A percentile compares a stretch with the other conserved stretches of the same genome.
Evolutionary conservation across 2,113 vertebrate species (phyloP).

Genomic region (Mixornis gularis): DNA sequence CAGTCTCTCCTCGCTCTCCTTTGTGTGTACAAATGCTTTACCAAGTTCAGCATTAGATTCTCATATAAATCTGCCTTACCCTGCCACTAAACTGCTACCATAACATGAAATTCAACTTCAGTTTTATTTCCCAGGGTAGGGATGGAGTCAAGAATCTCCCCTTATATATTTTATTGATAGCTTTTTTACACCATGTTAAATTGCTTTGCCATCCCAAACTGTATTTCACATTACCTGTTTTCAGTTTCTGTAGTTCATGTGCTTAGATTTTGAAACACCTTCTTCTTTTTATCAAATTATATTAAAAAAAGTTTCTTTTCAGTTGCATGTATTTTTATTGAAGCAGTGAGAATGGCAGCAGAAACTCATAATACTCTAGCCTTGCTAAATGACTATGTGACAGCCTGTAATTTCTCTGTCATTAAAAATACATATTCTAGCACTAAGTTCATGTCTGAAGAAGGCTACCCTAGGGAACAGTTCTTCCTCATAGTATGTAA

Average conservation of each 20-base stretch:
- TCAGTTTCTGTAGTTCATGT: background rate
- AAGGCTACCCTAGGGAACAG: background rate
- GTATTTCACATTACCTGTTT: background rate
- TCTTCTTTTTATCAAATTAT: background rate
- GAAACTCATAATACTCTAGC: constrained; percentile 15
- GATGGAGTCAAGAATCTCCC: background rate
- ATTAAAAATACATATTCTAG: constrained; percentile 52
- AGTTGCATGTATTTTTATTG: background rate
- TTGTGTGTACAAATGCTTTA: background rate
- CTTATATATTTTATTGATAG: background rate
- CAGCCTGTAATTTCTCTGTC: constrained; percentile 54
- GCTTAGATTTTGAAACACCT: background rate
- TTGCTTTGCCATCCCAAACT: background rate
- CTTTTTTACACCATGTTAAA: constrained; percentile 5
- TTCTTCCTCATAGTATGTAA: background rate
- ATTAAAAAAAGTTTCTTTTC: background rate
- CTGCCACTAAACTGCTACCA: background rate
- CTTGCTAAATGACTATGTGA: constrained; percentile 33
- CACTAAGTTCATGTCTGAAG: constrained; percentile 16
- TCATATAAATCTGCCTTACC: background rate
- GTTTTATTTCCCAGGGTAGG: constrained; percentile 39
- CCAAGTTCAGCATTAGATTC: background rate
- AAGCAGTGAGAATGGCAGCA: background rate
- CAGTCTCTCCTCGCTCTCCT: background rate
- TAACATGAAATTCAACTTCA: background rate